Conservation (phyloP, 2,888 invertebrate species). For the Polia nebulosa region DNA sequence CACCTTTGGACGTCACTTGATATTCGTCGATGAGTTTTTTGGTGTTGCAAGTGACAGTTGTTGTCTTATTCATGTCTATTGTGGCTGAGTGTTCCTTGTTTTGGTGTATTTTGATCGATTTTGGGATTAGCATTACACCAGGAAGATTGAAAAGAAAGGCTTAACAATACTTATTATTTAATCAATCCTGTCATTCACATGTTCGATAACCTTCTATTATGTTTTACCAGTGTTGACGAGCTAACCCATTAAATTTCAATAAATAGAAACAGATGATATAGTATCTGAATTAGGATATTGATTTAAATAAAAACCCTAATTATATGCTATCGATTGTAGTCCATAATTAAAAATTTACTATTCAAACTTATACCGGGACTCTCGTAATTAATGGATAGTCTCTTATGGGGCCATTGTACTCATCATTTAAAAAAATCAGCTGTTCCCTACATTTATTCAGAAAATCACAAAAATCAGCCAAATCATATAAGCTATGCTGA, state of each 20-base stretch:
- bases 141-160: not conserved
- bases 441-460: too few relatives aligned
- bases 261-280: not conserved
- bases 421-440: too few relatives aligned
- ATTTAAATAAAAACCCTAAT: not conserved
- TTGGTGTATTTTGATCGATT: conserved; percentile 4
- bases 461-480: too few relatives aligned
- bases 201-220: not conserved
- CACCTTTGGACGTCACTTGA: conserved; percentile 57
- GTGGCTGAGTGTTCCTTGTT: conserved; percentile 33
- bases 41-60: conserved; percentile 54
- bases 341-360: not conserved
- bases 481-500: too few relatives aligned
- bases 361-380: not conserved
- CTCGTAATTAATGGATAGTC: too few relatives aligned
- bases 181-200: not conserved
- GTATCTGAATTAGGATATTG: not conserved
- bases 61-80: conserved; percentile 64
- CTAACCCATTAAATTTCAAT: not conserved
- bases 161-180: not conserved
- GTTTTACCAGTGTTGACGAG: not conserved
- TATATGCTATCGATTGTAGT: not conserved
- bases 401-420: too few relatives aligned
- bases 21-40: conserved; percentile 59
- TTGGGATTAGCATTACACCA: not conserved